Evolutionary conservation across 2,113 vertebrate species (phyloP).

Genomic region (Corapipo altera): DNA sequence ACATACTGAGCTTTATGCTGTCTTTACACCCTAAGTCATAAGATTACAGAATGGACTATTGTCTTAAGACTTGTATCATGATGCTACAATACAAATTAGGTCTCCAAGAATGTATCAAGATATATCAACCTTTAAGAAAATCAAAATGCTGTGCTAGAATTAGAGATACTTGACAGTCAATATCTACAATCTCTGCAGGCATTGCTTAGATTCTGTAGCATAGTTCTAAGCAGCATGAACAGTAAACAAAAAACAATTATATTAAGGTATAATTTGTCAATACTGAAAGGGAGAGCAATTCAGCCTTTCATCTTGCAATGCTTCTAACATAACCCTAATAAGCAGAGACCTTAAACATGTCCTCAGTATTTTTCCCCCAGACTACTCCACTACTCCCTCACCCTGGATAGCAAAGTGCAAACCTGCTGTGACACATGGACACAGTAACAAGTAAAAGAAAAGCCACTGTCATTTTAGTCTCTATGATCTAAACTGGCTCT

Average conservation of each 20-base stretch:
- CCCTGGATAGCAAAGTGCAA: not conserved
- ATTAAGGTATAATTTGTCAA: not conserved
- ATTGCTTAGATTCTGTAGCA: not conserved
- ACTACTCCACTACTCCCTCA: not conserved
- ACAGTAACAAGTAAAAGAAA: not conserved
- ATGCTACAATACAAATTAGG: not conserved
- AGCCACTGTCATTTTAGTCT: not conserved
- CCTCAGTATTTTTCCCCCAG: not conserved
- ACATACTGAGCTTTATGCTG: not conserved
- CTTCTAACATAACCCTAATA: not conserved
- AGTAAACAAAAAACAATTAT: not conserved
- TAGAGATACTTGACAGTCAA: not conserved
- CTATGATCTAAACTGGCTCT: not conserved
- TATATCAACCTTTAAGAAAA: not conserved
- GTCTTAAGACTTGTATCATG: not conserved
- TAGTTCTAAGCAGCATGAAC: not conserved
- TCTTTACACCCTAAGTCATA: not conserved
- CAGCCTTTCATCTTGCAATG: not conserved
- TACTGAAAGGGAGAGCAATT: not conserved
- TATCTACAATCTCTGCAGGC: not conserved
- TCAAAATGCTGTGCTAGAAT: not conserved
- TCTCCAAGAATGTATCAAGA: not conserved
- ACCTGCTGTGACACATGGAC: not conserved
- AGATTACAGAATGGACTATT: not conserved
- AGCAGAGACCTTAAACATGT: not conserved